A percentile compares a stretch with the other conserved stretches of the same genome.
These are phyloP conservation scores for Mohoua ochrocephala DNA, from an alignment of 2,113 vertebrate genomes.

Conservation along the genomic window DNA sequence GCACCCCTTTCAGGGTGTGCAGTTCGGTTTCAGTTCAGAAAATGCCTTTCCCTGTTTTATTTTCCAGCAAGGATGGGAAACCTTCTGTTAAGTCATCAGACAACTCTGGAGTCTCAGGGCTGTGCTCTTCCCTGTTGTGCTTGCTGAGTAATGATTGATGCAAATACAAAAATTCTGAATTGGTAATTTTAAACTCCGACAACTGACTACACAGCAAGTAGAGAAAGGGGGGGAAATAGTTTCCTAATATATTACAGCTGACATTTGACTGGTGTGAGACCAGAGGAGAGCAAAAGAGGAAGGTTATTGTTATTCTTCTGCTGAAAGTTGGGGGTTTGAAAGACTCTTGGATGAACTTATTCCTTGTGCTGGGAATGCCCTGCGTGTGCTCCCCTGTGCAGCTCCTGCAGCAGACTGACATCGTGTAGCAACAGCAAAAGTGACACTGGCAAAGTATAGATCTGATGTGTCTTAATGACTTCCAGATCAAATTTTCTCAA, in stretches of 20 bases:
- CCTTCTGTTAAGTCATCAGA: background rate
- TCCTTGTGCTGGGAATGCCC: background rate
- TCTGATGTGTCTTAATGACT: background rate
- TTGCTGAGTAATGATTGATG: background rate
- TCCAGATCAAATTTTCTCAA: background rate
- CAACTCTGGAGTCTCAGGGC: background rate
- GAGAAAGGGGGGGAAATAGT: background rate
- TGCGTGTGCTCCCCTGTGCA: background rate
- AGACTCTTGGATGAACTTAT: background rate
- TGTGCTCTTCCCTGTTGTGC: background rate
- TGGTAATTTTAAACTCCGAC: background rate
- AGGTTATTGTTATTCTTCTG: background rate
- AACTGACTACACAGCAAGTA: background rate
- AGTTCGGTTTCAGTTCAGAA: background rate
- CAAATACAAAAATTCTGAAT: background rate
- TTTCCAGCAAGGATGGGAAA: background rate
- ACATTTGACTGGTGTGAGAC: background rate
- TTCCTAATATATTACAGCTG: background rate
- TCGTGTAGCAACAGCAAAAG: background rate
- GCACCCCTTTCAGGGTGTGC: background rate
- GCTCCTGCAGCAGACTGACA: background rate
- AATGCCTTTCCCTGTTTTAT: background rate
- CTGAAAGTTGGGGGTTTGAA: background rate
- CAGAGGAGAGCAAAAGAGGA: background rate
- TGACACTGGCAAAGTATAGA: rapidly evolving